Conservation (phyloP, 1,140 invertebrate genomes). For the Cydia amplana region DNA sequence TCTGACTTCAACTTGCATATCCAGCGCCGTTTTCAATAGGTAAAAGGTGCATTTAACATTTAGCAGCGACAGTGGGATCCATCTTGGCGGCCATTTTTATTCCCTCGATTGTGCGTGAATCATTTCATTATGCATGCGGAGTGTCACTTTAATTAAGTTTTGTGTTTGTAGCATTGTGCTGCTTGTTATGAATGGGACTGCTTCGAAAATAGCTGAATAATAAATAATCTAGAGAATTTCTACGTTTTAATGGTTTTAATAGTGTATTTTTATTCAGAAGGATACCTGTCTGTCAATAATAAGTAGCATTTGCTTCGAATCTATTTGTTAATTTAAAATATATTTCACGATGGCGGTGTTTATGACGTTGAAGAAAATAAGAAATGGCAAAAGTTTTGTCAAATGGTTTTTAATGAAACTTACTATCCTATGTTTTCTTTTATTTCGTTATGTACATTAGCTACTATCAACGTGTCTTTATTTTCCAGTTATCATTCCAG, state of each 20-base stretch:
- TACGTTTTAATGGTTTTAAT: not conserved
- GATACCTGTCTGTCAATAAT: not conserved
- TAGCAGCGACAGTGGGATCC: constrained; percentile 5
- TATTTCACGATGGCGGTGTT: too few species aligned
- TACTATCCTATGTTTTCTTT: too few species aligned
- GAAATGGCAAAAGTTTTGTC: too few species aligned
- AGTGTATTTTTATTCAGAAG: not conserved
- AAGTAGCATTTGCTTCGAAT: not conserved
- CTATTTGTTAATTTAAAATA: not conserved
- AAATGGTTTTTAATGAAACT: too few species aligned
- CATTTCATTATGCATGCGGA: constrained; percentile 72
- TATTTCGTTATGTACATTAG: too few species aligned
- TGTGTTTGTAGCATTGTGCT: constrained; percentile 60
- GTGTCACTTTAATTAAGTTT: constrained; percentile 75
- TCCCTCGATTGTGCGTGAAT: constrained; percentile 59
- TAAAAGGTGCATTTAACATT: constrained; percentile 9
- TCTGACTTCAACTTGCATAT: not conserved
- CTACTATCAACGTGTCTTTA: not conserved
- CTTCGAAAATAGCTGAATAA: constrained; percentile 46
- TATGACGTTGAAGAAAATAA: too few species aligned
- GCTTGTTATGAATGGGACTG: constrained; percentile 59
- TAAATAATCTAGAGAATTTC: constrained; percentile 35
- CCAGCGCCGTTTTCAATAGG: not conserved
- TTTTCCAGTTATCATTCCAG: not conserved
- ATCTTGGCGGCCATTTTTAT: constrained; percentile 35